Base-by-base conservation (phyloP, 1,140 invertebrate genomes). In the Neodiprion fabricii region DNA sequence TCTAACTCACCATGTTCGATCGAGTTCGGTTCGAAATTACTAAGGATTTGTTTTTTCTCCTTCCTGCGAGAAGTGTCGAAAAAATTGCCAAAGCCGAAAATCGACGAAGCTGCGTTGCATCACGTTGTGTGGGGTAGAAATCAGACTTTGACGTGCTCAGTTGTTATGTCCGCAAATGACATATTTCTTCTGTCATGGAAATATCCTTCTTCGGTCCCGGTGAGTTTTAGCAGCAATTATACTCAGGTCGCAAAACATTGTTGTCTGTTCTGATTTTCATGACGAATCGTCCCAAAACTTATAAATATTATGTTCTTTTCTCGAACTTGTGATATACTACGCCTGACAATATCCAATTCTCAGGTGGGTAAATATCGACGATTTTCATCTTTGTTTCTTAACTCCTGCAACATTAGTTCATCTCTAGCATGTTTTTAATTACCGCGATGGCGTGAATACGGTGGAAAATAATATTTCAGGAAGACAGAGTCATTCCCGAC, bases 131-230 rank as follows among this genome's bases (percentile, higher is more conserved):
- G 74, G 8, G 85, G 85, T 7, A 4, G 5, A 40, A 40, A 40
- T 40, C 76, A 84, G 72, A 79, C 71, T 12, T 70, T 86, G 12
- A 79, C 9, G 40, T 70, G n/a, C 74, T 85, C 4, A 69, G 78
- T 69, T 85, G 85, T 84, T 80, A 1, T 0, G 79, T 78, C 10
- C 81, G 81, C 10, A 69, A 77, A 47, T 48, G 77, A 70, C 82
- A 84, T 79, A 72, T 7, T 48, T 48, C 50, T 48, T 23, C 10
- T 40, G 75, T 66, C 67, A 11, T 23, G 17, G 21, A 50, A 67
- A 71, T 2, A 1, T 28, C 12, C n/a, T 4, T 12, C 12, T 70
- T 28, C 12, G 2, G 28, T 40, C 5, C 5, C 28, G 28, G 14
- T 70, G 28, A 70, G 14, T 28, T 17, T 70, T 14, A 70, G 68